Percentiles rank a stretch among this genome's conserved stretches.
Conservation (phyloP, 2,888 invertebrate genomes). For the Tetheella fluctuosa region DNA sequence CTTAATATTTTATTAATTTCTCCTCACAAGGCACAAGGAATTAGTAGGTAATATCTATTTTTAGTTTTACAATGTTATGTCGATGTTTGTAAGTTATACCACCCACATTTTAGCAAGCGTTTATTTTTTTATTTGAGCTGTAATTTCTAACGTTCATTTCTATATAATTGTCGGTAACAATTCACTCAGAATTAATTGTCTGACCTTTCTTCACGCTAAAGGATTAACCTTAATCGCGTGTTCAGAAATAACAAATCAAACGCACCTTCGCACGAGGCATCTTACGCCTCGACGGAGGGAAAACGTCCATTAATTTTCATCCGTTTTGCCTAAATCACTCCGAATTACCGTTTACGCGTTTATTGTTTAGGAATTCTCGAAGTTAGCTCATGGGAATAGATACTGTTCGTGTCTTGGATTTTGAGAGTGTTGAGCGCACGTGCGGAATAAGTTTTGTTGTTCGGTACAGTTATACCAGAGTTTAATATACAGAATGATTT, state of each 20-base stretch:
- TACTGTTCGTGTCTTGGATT: conserved; percentile 24
- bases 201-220: conserved; percentile 34
- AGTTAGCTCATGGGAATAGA: conserved; percentile 30
- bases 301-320: conserved; percentile 60
- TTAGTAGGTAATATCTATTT: no score
- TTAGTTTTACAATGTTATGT: no score
- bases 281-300: conserved; percentile 34
- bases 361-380: conserved; percentile 38
- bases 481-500: no score
- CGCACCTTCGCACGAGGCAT: conserved; percentile 33
- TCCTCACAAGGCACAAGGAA: no score
- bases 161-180: conserved; percentile 16
- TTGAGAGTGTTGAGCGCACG: conserved; percentile 10
- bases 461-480: background rate
- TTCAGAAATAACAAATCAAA: conserved; percentile 55
- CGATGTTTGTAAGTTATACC: background rate
- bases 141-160: background rate
- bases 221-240: conserved; percentile 53
- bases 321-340: conserved; percentile 56
- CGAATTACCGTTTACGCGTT: conserved; percentile 49
- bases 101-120: no score
- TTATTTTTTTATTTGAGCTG: background rate
- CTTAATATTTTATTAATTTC: no score
- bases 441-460: conserved; percentile 11
- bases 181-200: conserved; percentile 43